phyloP scores from a whole-genome alignment of 1,140 invertebrate species.

The Apis cerana region DNA sequence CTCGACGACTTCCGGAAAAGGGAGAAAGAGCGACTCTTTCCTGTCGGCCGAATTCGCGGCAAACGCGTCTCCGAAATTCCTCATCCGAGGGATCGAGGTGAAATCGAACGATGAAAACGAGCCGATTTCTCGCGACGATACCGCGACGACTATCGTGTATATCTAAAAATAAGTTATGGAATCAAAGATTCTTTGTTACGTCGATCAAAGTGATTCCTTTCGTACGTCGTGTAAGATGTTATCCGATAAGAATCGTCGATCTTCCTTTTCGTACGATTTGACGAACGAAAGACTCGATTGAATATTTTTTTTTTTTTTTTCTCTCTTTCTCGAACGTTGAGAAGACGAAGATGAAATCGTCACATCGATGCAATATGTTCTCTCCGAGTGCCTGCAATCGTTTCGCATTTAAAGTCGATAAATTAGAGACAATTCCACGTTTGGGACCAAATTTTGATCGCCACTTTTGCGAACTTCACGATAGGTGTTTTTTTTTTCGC shows the following conservation, averaged over 20 bases:
- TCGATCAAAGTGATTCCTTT: too few relatives aligned
- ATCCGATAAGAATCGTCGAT: slow-evolving; percentile 3
- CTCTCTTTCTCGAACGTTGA: too few relatives aligned
- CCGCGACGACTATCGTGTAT: too few relatives aligned
- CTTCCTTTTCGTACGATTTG: not conserved
- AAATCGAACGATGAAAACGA: too few relatives aligned
- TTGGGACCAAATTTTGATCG: slow-evolving; percentile 56
- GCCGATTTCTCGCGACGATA: too few relatives aligned
- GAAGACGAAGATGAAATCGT: not conserved
- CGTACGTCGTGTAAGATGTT: not conserved
- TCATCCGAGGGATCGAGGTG: too few relatives aligned
- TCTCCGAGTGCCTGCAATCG: slow-evolving; percentile 13
- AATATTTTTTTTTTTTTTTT: too few relatives aligned
- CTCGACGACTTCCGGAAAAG: not conserved
- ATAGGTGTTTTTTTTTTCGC: too few relatives aligned
- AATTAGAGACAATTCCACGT: slow-evolving; percentile 45
- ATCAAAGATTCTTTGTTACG: not conserved
- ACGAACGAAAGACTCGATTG: not conserved
- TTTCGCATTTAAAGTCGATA: slow-evolving; percentile 33
- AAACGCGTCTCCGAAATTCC: too few relatives aligned
- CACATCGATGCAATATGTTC: not conserved
- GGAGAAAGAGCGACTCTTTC: too few relatives aligned
- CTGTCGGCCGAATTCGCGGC: too few relatives aligned
- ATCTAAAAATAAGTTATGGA: too few relatives aligned
- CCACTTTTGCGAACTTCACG: not conserved